Conservation (phyloP, 2,888 invertebrate genomes). For the Cylindroiulus punctatus region DNA sequence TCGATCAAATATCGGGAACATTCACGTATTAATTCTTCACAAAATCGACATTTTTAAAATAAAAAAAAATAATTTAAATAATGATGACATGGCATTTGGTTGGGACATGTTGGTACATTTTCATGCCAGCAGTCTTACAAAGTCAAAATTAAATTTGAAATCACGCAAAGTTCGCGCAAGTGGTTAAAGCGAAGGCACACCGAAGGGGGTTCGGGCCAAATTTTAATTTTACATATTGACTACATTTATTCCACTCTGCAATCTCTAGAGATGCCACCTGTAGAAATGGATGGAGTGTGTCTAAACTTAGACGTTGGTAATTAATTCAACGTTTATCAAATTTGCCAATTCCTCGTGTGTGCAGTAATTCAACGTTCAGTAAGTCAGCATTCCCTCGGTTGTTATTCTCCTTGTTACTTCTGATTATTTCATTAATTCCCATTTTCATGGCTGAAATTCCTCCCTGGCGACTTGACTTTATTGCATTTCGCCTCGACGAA, state of each 20-base stretch:
- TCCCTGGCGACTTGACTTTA: neutral
- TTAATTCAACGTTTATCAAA: neutral
- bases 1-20: too few relatives aligned
- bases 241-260: neutral
- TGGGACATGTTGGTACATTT: too few relatives aligned
- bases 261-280: neutral
- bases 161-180: neutral
- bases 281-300: neutral
- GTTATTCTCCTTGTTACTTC: neutral
- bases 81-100: too few relatives aligned
- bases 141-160: neutral
- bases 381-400: neutral
- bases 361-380: neutral
- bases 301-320: neutral
- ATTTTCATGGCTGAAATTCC: slow-evolving; percentile 28
- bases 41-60: too few relatives aligned
- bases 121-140: neutral
- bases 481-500: neutral
- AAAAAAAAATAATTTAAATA: too few relatives aligned
- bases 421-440: slow-evolving; percentile 12
- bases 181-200: neutral
- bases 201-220: neutral
- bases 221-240: neutral
- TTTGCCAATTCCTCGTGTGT: neutral
- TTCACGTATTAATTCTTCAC: too few relatives aligned